A percentile compares a stretch with the other conserved stretches of the same genome.
Evolutionary conservation across 2,888 invertebrate species (phyloP).

Genomic region (Cryptophagus acutangulus): DNA sequence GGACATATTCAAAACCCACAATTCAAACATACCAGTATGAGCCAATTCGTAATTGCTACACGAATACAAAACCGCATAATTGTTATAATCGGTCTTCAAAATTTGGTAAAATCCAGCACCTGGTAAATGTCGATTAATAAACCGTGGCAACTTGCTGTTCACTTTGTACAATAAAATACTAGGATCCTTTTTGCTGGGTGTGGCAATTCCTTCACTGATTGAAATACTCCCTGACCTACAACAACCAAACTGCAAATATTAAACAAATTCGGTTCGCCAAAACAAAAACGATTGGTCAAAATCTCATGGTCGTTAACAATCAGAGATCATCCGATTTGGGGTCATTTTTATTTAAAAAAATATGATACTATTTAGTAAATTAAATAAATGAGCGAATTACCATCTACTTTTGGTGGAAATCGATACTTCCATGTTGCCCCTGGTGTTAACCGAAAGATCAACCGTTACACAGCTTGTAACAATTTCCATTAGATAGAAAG

Average conservation of each 20-base stretch:
- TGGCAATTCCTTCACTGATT: conserved; percentile 59
- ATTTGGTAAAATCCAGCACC: conserved; percentile 69
- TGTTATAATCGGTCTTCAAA: conserved; percentile 66
- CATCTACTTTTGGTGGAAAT: conserved; percentile 62
- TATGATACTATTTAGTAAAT: background rate
- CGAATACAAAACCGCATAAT: conserved; percentile 69
- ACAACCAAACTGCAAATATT: too few species aligned
- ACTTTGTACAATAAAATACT: conserved; percentile 56
- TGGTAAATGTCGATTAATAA: conserved; percentile 62
- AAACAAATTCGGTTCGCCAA: conserved; percentile 2
- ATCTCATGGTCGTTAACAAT: too few species aligned
- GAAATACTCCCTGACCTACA: conserved; percentile 59
- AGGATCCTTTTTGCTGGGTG: conserved; percentile 47
- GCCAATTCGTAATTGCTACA: conserved; percentile 63
- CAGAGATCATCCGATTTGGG: too few species aligned
- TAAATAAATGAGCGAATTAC: conserved; percentile 51
- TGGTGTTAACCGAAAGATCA: conserved; percentile 53
- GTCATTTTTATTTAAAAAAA: conserved; percentile 8
- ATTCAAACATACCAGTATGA: conserved; percentile 52
- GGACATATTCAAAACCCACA: too few species aligned
- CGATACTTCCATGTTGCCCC: conserved; percentile 56
- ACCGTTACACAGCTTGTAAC: conserved; percentile 65
- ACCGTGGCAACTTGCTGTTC: conserved; percentile 57
- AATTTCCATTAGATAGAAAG: conserved; percentile 70
- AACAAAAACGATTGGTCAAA: too few species aligned